These are phyloP conservation scores for Blastobasis lacticolella DNA, from an alignment of 2,888 invertebrate species.

Conservation along the genomic window DNA sequence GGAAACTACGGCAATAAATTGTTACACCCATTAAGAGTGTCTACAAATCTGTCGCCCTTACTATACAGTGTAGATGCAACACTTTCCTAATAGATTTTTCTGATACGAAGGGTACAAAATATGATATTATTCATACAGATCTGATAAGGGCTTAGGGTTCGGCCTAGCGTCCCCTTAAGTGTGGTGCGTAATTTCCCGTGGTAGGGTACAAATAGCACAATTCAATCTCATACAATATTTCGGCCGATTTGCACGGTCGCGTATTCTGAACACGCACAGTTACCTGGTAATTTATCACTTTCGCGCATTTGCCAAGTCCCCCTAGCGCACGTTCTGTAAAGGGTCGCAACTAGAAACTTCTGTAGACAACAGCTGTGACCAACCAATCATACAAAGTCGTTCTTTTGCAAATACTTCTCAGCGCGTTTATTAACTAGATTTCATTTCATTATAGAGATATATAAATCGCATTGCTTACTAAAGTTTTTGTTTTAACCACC, in stretches of 20 bases:
- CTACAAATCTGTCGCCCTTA: no score
- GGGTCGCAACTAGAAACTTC: not conserved
- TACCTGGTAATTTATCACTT: constrained; percentile 68
- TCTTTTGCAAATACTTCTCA: no score
- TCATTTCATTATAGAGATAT: no score
- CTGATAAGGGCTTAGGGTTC: constrained; percentile 16
- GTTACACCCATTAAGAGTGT: no score
- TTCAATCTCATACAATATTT: constrained; percentile 61
- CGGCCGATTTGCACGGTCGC: constrained; percentile 48
- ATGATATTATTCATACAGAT: constrained; percentile 23
- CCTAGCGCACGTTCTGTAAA: not conserved
- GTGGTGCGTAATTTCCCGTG: constrained; percentile 40
- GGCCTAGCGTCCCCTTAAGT: constrained; percentile 15
- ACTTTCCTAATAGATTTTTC: constrained; percentile 7
- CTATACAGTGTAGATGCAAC: no score
- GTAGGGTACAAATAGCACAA: constrained; percentile 27
- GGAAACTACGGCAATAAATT: no score
- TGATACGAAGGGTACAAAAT: constrained; percentile 18
- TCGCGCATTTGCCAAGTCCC: constrained; percentile 28
- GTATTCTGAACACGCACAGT: constrained; percentile 58
- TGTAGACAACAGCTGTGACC: not conserved
- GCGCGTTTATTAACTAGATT: no score
- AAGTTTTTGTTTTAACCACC: no score
- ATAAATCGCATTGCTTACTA: no score
- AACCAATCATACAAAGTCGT: no score